Evolutionary conservation across 2,888 invertebrate genomes (phyloP).

Genomic region (Saturnia japonica): DNA sequence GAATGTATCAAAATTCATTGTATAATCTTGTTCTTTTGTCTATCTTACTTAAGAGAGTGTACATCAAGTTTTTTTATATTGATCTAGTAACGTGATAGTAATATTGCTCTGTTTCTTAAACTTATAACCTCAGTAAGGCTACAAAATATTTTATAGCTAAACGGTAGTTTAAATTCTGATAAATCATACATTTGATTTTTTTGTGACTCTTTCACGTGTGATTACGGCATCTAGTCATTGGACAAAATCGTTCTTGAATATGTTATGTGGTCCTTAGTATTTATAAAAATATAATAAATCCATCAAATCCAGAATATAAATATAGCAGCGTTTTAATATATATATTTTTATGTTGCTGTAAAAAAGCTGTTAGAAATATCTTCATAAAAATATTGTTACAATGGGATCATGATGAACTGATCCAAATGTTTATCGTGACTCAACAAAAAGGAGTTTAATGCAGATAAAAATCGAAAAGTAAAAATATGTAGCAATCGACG

Average conservation of each 20-base stretch:
- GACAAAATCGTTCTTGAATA: not conserved
- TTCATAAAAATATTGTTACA: conserved; percentile 1
- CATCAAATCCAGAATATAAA: not conserved
- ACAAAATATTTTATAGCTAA: too few relatives aligned
- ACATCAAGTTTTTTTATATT: too few relatives aligned
- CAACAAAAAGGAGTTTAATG: conserved; percentile 7
- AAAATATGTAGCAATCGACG: not conserved
- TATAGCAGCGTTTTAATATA: not conserved
- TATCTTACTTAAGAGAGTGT: too few relatives aligned
- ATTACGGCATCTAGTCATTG: not conserved
- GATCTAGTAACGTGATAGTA: too few relatives aligned
- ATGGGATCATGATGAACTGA: not conserved
- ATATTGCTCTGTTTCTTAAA: too few relatives aligned
- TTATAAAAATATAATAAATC: not conserved
- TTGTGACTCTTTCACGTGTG: not conserved
- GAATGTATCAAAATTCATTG: not conserved
- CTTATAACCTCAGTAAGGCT: too few relatives aligned
- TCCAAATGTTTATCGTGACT: conserved; percentile 7
- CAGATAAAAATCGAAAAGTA: conserved; percentile 2
- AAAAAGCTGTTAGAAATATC: conserved; percentile 3
- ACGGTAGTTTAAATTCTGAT: too few relatives aligned
- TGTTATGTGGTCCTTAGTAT: not conserved
- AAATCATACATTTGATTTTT: too few relatives aligned
- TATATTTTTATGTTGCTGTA: not conserved
- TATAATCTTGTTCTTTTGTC: too few relatives aligned